A percentile compares a stretch with the other conserved stretches of the same genome.
phyloP scores from a whole-genome alignment of 2,888 invertebrate genomes.

The Lasioglossum zephyrum region DNA sequence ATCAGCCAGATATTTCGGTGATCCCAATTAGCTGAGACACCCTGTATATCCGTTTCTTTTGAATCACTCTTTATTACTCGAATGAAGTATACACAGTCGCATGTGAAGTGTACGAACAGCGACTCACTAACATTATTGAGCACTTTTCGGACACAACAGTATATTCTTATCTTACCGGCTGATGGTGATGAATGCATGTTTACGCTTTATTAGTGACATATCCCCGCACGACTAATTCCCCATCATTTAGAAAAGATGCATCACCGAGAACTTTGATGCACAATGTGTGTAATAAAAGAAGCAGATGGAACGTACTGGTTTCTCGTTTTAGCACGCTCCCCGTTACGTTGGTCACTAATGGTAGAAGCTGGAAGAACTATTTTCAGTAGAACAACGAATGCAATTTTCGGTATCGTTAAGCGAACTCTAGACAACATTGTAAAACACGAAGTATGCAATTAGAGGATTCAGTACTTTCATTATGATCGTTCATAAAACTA shows the following conservation, averaged over 20 bases:
- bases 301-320: background rate
- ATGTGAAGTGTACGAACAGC: background rate
- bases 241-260: background rate
- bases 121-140: background rate
- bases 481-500: background rate
- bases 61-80: background rate
- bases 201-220: background rate
- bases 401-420: background rate
- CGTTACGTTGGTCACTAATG: background rate
- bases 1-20: background rate
- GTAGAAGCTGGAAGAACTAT: background rate
- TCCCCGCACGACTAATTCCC: background rate
- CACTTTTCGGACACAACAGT: background rate
- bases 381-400: background rate
- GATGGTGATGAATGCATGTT: slow-evolving; percentile 3
- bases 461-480: background rate
- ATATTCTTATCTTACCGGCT: background rate
- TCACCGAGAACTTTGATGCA: slow-evolving; percentile 1
- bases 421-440: background rate
- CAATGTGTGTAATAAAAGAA: background rate
- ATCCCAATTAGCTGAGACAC: background rate
- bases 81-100: background rate
- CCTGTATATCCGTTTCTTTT: background rate
- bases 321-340: background rate
- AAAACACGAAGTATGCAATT: background rate